phyloP scores from a whole-genome alignment of 2,797 vertebrate genomes.

The Rhyacichthys aspro region DNA sequence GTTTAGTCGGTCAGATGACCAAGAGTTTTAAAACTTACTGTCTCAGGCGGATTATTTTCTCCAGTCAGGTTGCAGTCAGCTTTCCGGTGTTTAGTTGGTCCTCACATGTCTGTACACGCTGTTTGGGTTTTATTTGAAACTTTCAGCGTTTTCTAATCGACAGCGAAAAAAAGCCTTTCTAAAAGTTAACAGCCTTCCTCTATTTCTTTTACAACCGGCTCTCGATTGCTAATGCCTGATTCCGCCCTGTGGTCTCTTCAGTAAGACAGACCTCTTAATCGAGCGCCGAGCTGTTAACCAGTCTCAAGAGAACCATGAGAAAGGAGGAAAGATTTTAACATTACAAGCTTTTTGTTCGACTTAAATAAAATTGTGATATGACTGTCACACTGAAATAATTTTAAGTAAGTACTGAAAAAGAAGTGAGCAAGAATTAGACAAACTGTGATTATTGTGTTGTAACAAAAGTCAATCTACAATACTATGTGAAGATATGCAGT shows the following conservation, averaged over 20 bases:
- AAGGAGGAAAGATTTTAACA: too few species aligned
- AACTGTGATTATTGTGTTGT: too few species aligned
- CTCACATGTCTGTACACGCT: conserved; percentile 45
- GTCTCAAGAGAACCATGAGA: too few species aligned
- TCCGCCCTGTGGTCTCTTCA: conserved; percentile 48
- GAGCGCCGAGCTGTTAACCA: conserved; percentile 35
- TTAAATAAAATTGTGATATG: too few species aligned
- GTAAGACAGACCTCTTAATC: conserved; percentile 37
- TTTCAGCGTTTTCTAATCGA: neutral
- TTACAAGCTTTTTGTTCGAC: too few species aligned
- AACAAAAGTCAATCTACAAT: too few species aligned
- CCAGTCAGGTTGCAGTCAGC: conserved; percentile 25
- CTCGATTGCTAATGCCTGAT: conserved; percentile 70
- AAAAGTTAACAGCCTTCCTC: conserved; percentile 53
- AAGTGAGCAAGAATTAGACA: too few species aligned
- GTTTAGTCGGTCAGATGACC: conserved; percentile 62
- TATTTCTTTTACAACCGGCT: conserved; percentile 28
- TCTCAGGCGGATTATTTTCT: conserved; percentile 42
- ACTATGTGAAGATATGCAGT: too few species aligned
- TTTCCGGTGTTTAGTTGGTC: conserved; percentile 8
- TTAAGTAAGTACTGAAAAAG: too few species aligned
- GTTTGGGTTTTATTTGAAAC: rapidly evolving
- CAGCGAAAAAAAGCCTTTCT: conserved; percentile 1
- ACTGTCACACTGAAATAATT: too few species aligned
- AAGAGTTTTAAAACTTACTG: conserved; percentile 69